Percentiles rank a stretch among this genome's conserved stretches.
Conservation (phyloP, 2,797 vertebrate species). For the Protonibea diacanthus region DNA sequence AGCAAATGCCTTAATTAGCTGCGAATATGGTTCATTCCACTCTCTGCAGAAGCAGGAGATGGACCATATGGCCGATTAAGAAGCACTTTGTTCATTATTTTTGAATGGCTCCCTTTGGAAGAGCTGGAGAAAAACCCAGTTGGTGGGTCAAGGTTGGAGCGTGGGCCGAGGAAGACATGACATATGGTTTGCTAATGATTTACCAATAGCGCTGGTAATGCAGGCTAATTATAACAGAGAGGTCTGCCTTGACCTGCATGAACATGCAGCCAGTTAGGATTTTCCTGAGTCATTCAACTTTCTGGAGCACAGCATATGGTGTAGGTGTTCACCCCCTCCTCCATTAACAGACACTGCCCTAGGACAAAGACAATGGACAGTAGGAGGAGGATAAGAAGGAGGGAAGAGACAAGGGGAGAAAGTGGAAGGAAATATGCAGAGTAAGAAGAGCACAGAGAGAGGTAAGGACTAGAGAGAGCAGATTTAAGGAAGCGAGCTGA, state of each 20-base stretch:
- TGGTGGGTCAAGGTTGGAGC: constrained; percentile 61
- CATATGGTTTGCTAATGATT: constrained; percentile 81
- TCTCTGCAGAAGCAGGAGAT: constrained; percentile 65
- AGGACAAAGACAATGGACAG: constrained; percentile 37
- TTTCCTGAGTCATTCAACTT: constrained; percentile 64
- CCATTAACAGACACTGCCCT: constrained; percentile 41
- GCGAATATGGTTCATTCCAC: constrained; percentile 59
- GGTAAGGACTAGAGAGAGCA: constrained; percentile 2
- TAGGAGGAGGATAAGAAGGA: constrained; percentile 14
- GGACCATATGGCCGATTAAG: constrained; percentile 86
- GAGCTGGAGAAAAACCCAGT: constrained; percentile 61
- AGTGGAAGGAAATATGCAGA: constrained; percentile 23
- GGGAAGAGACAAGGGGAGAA: constrained; percentile 3
- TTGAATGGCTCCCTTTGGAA: constrained; percentile 75
- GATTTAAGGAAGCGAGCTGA: constrained; percentile 42
- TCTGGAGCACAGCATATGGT: constrained; percentile 51
- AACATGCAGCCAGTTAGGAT: constrained; percentile 31
- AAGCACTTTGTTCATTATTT: constrained; percentile 81
- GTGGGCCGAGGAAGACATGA: constrained; percentile 44
- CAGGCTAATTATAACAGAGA: constrained; percentile 66
- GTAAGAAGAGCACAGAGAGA: constrained; percentile 20
- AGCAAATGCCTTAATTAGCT: constrained; percentile 68
- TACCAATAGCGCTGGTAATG: constrained; percentile 55
- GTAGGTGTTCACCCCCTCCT: constrained; percentile 40
- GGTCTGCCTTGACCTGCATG: constrained; percentile 29